Base-by-base conservation (phyloP, 1,140 invertebrate genomes). In the Papilio dardanus region DNA sequence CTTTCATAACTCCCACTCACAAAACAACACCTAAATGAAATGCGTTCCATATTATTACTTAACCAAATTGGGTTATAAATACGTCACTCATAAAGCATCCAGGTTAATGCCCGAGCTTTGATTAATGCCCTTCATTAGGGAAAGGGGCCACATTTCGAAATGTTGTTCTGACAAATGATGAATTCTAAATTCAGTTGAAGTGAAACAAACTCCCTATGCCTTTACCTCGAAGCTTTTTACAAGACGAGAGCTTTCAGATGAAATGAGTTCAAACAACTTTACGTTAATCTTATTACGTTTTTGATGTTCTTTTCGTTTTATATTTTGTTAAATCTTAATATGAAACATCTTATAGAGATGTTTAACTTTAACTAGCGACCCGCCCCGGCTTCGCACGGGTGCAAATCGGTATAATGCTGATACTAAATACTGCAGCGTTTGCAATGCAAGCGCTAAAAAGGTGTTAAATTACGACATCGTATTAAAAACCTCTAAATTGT, bases 261-360 rank as follows among this genome's bases (percentile, higher is more conserved):
- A 62, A 62, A 62, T 62, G 54, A 62, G 24, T 62, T 62, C 54
- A 62, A 62, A 62, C 54, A 62, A 62, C 54, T 62, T 28, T 28
- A 62, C 54, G 54, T 24, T 62, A 62, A 62, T 28, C 24, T 62
- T 62, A 28, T 28, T 62, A 62, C 54, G 54, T 10, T 12, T 28
- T 28, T 28, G 24, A 62, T 62, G 24, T 62, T 62, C 24, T 28
- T 16, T 28, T 19, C 42, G 19, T 46, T 46, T 46, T 6, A n/a
- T 19, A 46, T 37, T 37, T 50, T 12, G 24, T 54, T 10, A 54
- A 54, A 54, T 21, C n/a, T 21, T 54, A 14, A 54, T 6, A 21
- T 54, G 46, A 54, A 19, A 21, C 19, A 42, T 42, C 6, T 46
- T n/a, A n/a, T n/a, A 46, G 16, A 46, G 3, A 46, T 10, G 14